These are phyloP conservation scores for Magallana ariakensis DNA, from an alignment of 1,140 invertebrate genomes.

Conservation along the genomic window DNA sequence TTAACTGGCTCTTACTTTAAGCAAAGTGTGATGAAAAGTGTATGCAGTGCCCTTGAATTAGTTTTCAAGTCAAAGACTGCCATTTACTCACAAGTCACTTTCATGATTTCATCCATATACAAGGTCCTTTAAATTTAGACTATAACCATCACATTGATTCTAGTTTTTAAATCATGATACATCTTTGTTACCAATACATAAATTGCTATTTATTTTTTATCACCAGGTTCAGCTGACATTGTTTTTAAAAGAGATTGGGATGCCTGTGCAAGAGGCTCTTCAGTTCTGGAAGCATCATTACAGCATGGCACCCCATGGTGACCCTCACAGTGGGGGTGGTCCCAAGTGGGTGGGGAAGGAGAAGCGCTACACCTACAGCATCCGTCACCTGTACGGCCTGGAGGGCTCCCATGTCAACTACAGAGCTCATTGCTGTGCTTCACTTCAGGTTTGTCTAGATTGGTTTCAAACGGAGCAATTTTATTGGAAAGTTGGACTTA, in stretches of 20 bases:
- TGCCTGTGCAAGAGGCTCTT: conserved; percentile 84
- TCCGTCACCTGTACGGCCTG: conserved; percentile 87
- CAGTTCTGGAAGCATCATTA: conserved; percentile 86
- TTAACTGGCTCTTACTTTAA: no score
- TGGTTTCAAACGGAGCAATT: not conserved
- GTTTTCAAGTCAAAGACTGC: no score
- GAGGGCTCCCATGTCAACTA: conserved; percentile 85
- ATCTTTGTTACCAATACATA: no score
- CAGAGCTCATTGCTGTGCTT: conserved; percentile 81
- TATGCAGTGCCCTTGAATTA: no score
- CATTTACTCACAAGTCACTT: no score
- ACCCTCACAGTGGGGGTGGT: conserved; percentile 80
- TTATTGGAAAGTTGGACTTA: not conserved
- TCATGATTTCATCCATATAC: no score
- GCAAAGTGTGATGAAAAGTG: no score
- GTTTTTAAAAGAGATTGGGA: conserved; percentile 86
- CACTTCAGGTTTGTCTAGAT: conserved; percentile 79
- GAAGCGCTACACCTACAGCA: conserved; percentile 85
- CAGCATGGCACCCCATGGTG: conserved; percentile 76
- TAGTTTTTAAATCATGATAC: no score
- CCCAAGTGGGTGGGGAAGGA: conserved; percentile 85
- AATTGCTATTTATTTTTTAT: not conserved
- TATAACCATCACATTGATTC: no score
- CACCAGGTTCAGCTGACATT: conserved; percentile 84
- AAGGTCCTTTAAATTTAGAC: no score